phyloP scores from a whole-genome alignment of 2,888 invertebrate genomes.

The Holacanthella duospinosa region DNA sequence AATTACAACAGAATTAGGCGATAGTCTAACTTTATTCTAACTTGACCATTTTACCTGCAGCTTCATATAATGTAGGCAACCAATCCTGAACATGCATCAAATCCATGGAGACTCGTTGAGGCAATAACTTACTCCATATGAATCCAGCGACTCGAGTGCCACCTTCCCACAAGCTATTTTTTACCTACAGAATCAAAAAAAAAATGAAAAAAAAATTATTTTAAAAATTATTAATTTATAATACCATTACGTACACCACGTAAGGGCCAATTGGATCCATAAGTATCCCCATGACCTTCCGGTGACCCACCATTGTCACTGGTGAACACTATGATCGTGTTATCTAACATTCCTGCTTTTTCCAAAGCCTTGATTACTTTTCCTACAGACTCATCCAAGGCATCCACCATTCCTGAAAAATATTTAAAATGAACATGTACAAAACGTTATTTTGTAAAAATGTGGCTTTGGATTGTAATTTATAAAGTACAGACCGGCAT shows the following conservation, averaged over 20 bases:
- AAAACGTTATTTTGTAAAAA: too few species aligned
- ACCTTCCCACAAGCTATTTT: conserved; percentile 31
- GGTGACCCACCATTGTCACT: conserved; percentile 82
- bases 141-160: conserved; percentile 29
- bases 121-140: conserved; percentile 30
- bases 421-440: not conserved
- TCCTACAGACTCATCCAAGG: conserved; percentile 74
- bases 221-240: too few species aligned
- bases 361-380: conserved; percentile 58
- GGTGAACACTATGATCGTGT: conserved; percentile 73
- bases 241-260: conserved; percentile 58
- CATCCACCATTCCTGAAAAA: conserved; percentile 66
- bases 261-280: conserved; percentile 66
- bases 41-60: conserved; percentile 18
- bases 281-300: conserved; percentile 57
- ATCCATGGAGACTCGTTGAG: conserved; percentile 23
- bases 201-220: not conserved
- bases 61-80: conserved; percentile 34
- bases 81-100: conserved; percentile 33
- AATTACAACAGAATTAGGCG: not conserved
- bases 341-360: conserved; percentile 57
- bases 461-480: not conserved
- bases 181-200: too few species aligned
- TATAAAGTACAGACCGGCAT: conserved; percentile 50
- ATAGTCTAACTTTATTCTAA: not conserved